phyloP scores from a whole-genome alignment of 1,140 invertebrate genomes.

The Mya arenaria region DNA sequence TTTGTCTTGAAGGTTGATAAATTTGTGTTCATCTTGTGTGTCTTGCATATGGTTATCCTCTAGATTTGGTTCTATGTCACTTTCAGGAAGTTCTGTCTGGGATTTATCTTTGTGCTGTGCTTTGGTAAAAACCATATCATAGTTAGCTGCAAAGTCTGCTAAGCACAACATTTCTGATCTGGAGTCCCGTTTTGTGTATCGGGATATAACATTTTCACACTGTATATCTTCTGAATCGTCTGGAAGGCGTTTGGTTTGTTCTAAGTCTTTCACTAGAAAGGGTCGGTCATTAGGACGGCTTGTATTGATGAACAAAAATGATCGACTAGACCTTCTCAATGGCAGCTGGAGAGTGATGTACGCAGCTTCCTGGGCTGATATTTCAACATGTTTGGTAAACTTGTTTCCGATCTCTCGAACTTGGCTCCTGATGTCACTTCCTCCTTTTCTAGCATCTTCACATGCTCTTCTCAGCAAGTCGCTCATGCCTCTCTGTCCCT shows the following conservation, averaged over 20 bases:
- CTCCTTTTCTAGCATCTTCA: conserved; percentile 40
- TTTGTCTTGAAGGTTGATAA: neutral
- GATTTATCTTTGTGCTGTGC: neutral
- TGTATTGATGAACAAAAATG: conserved; percentile 60
- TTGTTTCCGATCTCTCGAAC: conserved; percentile 54
- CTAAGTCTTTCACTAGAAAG: conserved; percentile 46
- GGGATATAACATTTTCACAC: conserved; percentile 20
- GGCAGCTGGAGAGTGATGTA: conserved; percentile 55
- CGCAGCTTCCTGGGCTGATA: conserved; percentile 56
- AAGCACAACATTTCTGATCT: neutral
- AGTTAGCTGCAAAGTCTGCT: conserved; percentile 30
- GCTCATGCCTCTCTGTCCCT: conserved; percentile 55
- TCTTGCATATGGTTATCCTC: neutral
- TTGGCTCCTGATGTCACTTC: conserved; percentile 43
- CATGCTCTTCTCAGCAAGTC: conserved; percentile 31
- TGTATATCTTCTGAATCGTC: conserved; percentile 47
- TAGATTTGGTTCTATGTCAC: conserved; percentile 2
- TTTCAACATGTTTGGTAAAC: conserved; percentile 59
- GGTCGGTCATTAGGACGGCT: conserved; percentile 46
- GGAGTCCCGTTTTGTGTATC: conserved; percentile 16
- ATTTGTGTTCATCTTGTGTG: neutral
- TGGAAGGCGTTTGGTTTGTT: conserved; percentile 30
- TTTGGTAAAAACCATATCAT: conserved; percentile 3
- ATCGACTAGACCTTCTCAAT: conserved; percentile 27
- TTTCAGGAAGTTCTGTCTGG: neutral